Conservation (phyloP, 2,797 vertebrate species). For the Fratercula arctica region DNA sequence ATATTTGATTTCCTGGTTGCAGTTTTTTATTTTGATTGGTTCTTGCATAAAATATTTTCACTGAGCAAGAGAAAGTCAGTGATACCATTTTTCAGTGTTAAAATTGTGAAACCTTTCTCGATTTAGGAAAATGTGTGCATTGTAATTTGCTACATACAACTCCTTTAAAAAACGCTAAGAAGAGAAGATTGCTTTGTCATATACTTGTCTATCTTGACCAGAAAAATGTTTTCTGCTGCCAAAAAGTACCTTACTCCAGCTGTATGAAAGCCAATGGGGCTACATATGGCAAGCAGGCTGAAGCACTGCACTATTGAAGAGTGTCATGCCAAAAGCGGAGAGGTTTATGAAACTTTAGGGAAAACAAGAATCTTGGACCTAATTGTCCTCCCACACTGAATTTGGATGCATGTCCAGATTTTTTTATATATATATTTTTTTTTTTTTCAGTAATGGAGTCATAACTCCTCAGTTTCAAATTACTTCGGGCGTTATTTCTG, state of each 20-base stretch:
- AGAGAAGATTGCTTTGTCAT: not conserved
- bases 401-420: not conserved
- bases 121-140: not conserved
- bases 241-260: not conserved
- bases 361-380: not conserved
- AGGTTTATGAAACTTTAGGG: not conserved
- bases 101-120: not conserved
- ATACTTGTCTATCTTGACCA: not conserved
- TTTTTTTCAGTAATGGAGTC: not conserved
- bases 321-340: not conserved
- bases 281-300: not conserved
- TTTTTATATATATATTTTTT: not conserved
- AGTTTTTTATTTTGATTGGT: not conserved
- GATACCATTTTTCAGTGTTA: not conserved
- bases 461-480: not conserved
- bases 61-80: not conserved
- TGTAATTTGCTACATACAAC: not conserved
- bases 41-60: not conserved
- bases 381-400: not conserved
- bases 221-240: not conserved
- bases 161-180: not conserved
- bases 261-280: not conserved
- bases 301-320: not conserved
- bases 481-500: not conserved
- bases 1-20: not conserved